These are phyloP conservation scores for Xanthorhoe spadicearia DNA, from an alignment of 2,888 invertebrate species.

Conservation along the genomic window DNA sequence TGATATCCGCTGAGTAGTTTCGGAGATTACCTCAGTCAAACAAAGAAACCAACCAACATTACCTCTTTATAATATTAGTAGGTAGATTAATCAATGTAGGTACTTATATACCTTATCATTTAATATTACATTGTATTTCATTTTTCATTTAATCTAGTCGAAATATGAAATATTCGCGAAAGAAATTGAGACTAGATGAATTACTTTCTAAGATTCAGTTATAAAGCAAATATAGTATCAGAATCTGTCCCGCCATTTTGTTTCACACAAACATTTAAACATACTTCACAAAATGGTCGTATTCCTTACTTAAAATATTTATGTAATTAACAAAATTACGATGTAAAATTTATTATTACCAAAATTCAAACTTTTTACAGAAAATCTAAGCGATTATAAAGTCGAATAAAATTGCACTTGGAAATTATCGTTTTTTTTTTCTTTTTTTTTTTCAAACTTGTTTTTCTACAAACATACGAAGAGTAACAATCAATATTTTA, in stretches of 20 bases:
- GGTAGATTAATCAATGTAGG: no score
- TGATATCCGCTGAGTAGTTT: no score
- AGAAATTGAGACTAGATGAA: slow-evolving; percentile 69
- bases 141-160: slow-evolving; percentile 44
- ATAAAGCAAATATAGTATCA: slow-evolving; percentile 51
- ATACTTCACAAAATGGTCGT: not conserved
- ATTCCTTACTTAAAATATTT: not conserved
- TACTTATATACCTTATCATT: no score
- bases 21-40: no score
- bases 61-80: no score
- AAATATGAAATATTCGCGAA: slow-evolving; percentile 43
- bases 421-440: slow-evolving; percentile 27
- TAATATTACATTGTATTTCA: slow-evolving; percentile 40
- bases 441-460: slow-evolving; percentile 21
- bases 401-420: slow-evolving; percentile 27
- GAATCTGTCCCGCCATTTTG: not conserved
- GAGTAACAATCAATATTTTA: slow-evolving; percentile 42
- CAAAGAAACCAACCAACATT: no score
- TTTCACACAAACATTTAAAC: not conserved
- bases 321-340: slow-evolving; percentile 4
- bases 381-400: slow-evolving; percentile 12
- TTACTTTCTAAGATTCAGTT: slow-evolving; percentile 74
- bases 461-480: slow-evolving; percentile 44
- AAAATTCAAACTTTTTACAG: slow-evolving; percentile 5
- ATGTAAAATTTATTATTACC: slow-evolving; percentile 1